These are phyloP conservation scores for Hypomesus transpacificus DNA, from an alignment of 2,113 vertebrate species.

Conservation along the genomic window DNA sequence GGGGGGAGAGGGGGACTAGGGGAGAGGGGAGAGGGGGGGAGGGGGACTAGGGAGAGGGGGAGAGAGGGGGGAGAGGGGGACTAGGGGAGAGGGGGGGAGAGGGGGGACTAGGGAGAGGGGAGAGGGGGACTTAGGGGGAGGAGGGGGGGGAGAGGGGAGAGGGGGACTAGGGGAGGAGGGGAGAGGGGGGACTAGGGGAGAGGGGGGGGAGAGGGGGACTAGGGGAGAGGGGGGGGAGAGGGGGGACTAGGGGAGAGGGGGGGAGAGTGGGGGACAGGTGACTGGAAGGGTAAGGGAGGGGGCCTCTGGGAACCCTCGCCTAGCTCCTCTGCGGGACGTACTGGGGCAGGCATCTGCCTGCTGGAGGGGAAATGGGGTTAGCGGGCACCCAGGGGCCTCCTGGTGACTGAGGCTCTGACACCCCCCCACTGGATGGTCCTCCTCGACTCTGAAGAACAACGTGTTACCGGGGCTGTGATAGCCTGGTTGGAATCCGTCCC, in stretches of 20 bases:
- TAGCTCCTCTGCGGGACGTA: conserved; percentile 49
- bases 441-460: conserved; percentile 37
- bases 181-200: conserved; percentile 42
- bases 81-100: conserved; percentile 24
- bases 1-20: conserved; percentile 33
- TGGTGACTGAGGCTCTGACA: conserved; percentile 32
- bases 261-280: background rate
- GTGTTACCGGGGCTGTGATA: conserved; percentile 12
- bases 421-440: conserved; percentile 38
- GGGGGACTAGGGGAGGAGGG: conserved; percentile 7
- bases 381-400: conserved; percentile 35
- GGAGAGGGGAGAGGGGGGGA: conserved; percentile 38
- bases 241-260: conserved; percentile 40
- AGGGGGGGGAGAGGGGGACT: too few species aligned
- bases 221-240: conserved; percentile 25
- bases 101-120: too few species aligned
- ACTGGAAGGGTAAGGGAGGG: conserved; percentile 26
- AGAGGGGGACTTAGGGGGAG: too few species aligned
- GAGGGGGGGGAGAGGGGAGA: conserved; percentile 45
- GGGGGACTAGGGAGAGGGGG: too few species aligned
- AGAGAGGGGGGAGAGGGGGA: conserved; percentile 43
- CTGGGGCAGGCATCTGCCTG: conserved; percentile 49
- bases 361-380: conserved; percentile 57
- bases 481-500: background rate
- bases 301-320: conserved; percentile 32